phyloP scores from a whole-genome alignment of 2,113 vertebrate genomes.

The Poecile atricapillus region DNA sequence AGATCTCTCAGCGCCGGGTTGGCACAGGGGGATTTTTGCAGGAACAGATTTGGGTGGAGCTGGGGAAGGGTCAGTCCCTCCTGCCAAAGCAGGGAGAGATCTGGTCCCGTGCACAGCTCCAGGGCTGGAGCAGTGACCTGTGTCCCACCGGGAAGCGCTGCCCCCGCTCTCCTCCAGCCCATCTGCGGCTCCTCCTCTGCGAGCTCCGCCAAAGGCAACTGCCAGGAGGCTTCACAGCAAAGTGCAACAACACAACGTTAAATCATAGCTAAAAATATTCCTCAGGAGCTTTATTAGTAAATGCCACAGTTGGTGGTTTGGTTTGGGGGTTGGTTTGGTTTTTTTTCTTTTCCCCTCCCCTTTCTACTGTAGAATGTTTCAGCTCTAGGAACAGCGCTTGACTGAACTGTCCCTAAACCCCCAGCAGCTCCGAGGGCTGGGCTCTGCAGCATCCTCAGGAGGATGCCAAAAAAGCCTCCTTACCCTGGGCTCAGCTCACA shows the following conservation, averaged over 20 bases:
- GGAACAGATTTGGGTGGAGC: neutral
- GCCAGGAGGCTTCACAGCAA: neutral
- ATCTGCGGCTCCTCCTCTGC: slow-evolving; percentile 5
- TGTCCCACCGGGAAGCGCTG: neutral
- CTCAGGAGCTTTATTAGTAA: neutral
- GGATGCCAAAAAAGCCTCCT: neutral
- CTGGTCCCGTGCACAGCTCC: neutral
- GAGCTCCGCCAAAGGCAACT: neutral
- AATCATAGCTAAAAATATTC: slow-evolving; percentile 41
- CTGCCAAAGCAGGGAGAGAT: neutral
- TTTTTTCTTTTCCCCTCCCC: neutral
- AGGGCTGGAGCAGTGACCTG: accelerated
- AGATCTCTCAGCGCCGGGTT: neutral
- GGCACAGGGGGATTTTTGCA: neutral
- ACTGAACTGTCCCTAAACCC: neutral
- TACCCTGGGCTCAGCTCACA: neutral
- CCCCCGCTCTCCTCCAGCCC: neutral
- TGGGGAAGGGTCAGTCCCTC: neutral
- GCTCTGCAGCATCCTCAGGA: neutral
- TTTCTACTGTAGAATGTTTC: neutral
- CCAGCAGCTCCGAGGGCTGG: neutral
- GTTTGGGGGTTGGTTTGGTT: neutral
- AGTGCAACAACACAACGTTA: neutral
- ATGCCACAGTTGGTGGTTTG: neutral
- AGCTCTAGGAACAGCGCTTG: neutral